phyloP scores from a whole-genome alignment of 2,113 vertebrate genomes.

The Mesitornis unicolor region DNA sequence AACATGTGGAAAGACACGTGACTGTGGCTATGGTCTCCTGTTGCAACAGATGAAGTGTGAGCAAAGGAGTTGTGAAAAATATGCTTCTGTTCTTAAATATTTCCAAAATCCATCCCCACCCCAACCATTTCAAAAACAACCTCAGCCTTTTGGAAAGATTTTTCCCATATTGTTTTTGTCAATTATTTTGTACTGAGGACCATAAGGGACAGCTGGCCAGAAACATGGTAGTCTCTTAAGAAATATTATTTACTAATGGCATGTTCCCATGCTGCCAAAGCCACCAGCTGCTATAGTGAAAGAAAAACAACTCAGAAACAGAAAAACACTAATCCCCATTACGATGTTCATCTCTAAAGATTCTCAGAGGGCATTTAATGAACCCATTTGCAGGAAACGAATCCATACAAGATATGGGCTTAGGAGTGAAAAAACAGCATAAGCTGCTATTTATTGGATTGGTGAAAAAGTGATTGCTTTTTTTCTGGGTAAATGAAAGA shows the following conservation, averaged over 20 bases:
- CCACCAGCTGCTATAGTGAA: not conserved
- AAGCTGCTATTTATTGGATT: constrained; percentile 11
- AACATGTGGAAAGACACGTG: not conserved
- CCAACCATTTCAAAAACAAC: not conserved
- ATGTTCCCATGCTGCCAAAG: not conserved
- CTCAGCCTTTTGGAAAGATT: not conserved
- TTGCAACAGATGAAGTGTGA: not conserved
- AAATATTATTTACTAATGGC: not conserved
- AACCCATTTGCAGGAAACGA: constrained; percentile 36
- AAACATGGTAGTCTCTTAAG: not conserved
- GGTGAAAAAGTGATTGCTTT: too few species aligned
- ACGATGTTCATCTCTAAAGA: not conserved
- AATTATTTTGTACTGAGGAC: not conserved
- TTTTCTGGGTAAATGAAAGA: too few species aligned
- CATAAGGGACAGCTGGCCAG: not conserved
- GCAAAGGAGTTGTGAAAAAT: not conserved
- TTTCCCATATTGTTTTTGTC: not conserved
- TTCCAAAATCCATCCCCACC: not conserved
- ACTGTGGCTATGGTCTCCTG: not conserved
- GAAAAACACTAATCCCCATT: not conserved
- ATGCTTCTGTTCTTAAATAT: not conserved
- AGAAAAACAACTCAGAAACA: constrained; percentile 2
- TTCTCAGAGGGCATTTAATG: constrained; percentile 13
- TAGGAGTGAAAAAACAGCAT: not conserved
- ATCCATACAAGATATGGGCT: not conserved